These are phyloP conservation scores for Euclidia mi DNA, from an alignment of 2,888 invertebrate genomes.

Conservation along the genomic window DNA sequence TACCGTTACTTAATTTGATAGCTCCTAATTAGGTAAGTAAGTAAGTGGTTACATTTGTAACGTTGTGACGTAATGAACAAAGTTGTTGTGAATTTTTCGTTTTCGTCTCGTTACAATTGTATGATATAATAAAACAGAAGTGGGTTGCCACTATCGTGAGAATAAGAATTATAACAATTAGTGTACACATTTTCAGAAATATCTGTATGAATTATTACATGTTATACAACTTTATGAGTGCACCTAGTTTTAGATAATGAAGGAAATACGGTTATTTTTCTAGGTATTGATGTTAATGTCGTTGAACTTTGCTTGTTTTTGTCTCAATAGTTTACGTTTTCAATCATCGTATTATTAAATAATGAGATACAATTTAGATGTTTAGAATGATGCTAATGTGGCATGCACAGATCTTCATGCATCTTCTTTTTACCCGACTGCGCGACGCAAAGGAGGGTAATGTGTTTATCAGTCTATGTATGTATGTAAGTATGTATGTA, in stretches of 20 bases:
- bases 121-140: constrained; percentile 53
- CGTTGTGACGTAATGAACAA: constrained; percentile 43
- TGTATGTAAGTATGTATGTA: too few species aligned
- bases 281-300: constrained; percentile 25
- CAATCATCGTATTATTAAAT: too few species aligned
- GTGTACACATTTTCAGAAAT: constrained; percentile 39
- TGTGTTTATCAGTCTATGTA: too few species aligned
- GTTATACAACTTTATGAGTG: constrained; percentile 39
- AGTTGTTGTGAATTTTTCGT: constrained; percentile 48
- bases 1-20: constrained; percentile 23
- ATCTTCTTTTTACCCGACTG: too few species aligned
- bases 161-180: constrained; percentile 46
- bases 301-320: neutral
- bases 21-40: constrained; percentile 36
- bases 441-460: too few species aligned
- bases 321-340: too few species aligned
- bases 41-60: constrained; percentile 27
- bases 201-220: constrained; percentile 22
- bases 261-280: constrained; percentile 29
- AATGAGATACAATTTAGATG: too few species aligned
- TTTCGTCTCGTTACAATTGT: constrained; percentile 32
- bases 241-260: constrained; percentile 32
- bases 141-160: constrained; percentile 57
- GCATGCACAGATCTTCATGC: too few species aligned
- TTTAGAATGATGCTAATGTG: too few species aligned